These are phyloP conservation scores for Leptonema lineaticorne DNA, from an alignment of 1,140 invertebrate species.

Conservation along the genomic window DNA sequence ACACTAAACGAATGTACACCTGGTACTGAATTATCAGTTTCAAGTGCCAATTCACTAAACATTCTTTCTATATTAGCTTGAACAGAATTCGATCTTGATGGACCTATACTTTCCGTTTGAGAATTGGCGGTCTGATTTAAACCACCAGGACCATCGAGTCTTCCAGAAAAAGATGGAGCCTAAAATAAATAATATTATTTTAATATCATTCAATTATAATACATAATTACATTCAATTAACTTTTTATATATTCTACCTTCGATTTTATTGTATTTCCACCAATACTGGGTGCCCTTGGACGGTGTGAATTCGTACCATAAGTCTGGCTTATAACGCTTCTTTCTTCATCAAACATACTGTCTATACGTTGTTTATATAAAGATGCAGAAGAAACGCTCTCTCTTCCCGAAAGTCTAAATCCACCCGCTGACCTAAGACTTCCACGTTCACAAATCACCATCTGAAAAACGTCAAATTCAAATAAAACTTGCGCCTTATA, in stretches of 20 bases:
- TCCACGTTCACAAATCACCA: slow-evolving; percentile 52
- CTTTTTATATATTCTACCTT: slow-evolving; percentile 24
- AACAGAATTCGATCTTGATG: slow-evolving; percentile 64
- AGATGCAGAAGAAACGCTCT: slow-evolving; percentile 62
- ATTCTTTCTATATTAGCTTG: slow-evolving; percentile 83
- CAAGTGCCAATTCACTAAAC: slow-evolving; percentile 78
- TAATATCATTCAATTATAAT: neutral
- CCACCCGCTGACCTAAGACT: slow-evolving; percentile 49
- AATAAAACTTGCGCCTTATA: too few species aligned
- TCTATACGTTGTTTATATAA: slow-evolving; percentile 80
- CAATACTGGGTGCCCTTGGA: slow-evolving; percentile 19
- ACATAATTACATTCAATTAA: neutral
- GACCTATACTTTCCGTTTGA: slow-evolving; percentile 33
- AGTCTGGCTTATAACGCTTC: slow-evolving; percentile 49
- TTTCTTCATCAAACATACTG: slow-evolving; percentile 75
- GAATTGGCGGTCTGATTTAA: slow-evolving; percentile 26
- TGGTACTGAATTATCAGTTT: slow-evolving; percentile 49
- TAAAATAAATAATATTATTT: slow-evolving; percentile 2
- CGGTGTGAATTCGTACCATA: slow-evolving; percentile 43
- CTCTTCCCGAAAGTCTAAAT: slow-evolving; percentile 49
- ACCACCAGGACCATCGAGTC: slow-evolving; percentile 37
- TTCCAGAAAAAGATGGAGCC: slow-evolving; percentile 38
- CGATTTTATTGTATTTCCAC: slow-evolving; percentile 24
- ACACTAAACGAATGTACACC: slow-evolving; percentile 67
- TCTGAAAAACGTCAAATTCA: too few species aligned